Conservation (phyloP, 2,888 invertebrate genomes). For the Pristionchus japonicus region DNA sequence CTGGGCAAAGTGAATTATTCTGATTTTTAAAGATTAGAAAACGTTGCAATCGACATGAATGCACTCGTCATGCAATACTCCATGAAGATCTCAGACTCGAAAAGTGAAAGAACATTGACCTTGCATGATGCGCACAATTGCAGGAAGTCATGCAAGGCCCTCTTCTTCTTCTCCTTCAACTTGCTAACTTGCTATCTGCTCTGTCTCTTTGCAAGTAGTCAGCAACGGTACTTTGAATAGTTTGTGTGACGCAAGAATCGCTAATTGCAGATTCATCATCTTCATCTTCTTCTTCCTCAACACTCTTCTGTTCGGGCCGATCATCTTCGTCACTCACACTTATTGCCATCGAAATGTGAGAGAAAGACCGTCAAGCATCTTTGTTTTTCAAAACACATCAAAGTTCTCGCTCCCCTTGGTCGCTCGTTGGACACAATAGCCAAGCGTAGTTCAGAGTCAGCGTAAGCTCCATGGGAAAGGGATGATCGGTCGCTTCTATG, state of each 20-base stretch:
- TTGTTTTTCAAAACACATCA: background rate
- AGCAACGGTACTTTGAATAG: background rate
- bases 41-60: no score
- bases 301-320: constrained; percentile 56
- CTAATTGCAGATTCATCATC: background rate
- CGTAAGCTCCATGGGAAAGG: background rate
- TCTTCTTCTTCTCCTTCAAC: constrained; percentile 46
- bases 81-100: no score
- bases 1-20: constrained; percentile 57
- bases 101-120: background rate
- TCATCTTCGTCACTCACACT: constrained; percentile 59
- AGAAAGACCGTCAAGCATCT: background rate
- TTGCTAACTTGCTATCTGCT: constrained; percentile 35
- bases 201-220: constrained; percentile 40
- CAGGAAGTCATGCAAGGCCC: constrained; percentile 40
- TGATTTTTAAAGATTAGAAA: no score
- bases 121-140: background rate
- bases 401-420: background rate
- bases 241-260: background rate
- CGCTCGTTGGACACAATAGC: background rate
- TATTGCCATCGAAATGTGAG: constrained; percentile 59
- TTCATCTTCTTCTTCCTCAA: constrained; percentile 41
- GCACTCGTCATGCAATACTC: no score
- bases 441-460: background rate
- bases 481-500: constrained; percentile 23